Conservation (phyloP, 2,888 invertebrate genomes). For the Patella caerulea region DNA sequence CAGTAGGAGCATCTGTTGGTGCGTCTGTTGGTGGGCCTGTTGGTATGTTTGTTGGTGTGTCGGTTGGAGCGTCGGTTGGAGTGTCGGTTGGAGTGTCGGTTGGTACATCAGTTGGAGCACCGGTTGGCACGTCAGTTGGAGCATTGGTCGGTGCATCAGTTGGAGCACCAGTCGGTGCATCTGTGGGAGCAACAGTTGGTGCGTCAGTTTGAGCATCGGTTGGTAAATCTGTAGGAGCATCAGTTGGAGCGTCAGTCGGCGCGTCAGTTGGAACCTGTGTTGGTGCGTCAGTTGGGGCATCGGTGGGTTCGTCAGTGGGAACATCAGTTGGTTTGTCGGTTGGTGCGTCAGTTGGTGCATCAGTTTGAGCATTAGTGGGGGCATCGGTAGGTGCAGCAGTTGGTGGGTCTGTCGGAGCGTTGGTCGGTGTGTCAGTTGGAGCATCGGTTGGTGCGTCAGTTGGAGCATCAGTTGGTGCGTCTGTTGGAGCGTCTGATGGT, state of each 20-base stretch:
- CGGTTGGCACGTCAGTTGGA: background rate
- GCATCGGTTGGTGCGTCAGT: background rate
- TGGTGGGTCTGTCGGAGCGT: no score
- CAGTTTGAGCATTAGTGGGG: no score
- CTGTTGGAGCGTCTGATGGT: background rate
- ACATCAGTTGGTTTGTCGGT: no score
- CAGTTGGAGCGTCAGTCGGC: no score
- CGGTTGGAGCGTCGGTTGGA: background rate
- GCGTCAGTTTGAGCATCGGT: background rate
- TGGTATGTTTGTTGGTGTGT: background rate
- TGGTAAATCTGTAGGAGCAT: background rate
- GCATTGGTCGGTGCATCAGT: background rate
- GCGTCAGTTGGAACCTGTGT: background rate
- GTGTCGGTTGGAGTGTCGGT: background rate
- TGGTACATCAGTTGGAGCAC: background rate
- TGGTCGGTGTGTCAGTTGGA: background rate
- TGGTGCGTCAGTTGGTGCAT: no score
- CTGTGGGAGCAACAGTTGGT: background rate
- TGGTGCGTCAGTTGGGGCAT: background rate
- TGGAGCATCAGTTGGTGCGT: background rate
- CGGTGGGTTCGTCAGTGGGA: background rate
- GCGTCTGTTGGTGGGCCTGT: background rate
- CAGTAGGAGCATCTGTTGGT: background rate
- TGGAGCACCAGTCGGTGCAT: background rate
- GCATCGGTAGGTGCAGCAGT: no score